Base-by-base conservation (phyloP, 2,113 vertebrate genomes). In the Pipra filicauda region DNA sequence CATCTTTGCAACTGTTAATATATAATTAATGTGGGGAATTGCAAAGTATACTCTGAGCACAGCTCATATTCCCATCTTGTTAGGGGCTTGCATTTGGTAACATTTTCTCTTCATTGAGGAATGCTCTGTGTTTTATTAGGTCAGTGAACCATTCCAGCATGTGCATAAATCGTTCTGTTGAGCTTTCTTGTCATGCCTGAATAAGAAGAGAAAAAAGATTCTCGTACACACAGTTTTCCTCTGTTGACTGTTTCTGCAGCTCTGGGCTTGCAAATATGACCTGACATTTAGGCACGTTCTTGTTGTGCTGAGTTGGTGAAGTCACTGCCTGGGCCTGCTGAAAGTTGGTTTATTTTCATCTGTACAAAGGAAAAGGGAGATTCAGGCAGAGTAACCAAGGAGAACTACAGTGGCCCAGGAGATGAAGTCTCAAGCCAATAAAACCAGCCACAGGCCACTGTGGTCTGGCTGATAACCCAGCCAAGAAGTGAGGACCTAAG, bases 91-190 rank as follows among this genome's bases (percentile, higher is more conserved):
- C 71, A 12, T 93, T 93, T 76, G 82, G 58, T 79, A 91, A 61
- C 37, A 51, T 86, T 79, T 96, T 97, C 79, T 87, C 62, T 94
- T 97, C 91, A 84, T 52, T 94, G 82, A 54, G 71, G 70, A 85
- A 87, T 52, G 59, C 84, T 95, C 86, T 86, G 65, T 72, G 76
- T 92, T 96, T 97, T 85, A 86, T 89, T 78, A 80, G 93, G 95
- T 94, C 86, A 72, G 83, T 33, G 93, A 97, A 85, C 85, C 91
- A 70, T 91, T 83, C 41, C 88, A 70, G 91, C 39, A 7, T 77
- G 79, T 54, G 48, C 95, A 92, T 65, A 64, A 84, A 89, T 90
- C 82, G 74, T 77, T 92, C 95, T 89, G 70, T 64, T 94, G 74
- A 87, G 88, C 66, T 93, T 93, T 86, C 92, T 39, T 66, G 76